These are phyloP conservation scores for Botia kubotai DNA, from an alignment of 2,797 vertebrate species.

Conservation along the genomic window DNA sequence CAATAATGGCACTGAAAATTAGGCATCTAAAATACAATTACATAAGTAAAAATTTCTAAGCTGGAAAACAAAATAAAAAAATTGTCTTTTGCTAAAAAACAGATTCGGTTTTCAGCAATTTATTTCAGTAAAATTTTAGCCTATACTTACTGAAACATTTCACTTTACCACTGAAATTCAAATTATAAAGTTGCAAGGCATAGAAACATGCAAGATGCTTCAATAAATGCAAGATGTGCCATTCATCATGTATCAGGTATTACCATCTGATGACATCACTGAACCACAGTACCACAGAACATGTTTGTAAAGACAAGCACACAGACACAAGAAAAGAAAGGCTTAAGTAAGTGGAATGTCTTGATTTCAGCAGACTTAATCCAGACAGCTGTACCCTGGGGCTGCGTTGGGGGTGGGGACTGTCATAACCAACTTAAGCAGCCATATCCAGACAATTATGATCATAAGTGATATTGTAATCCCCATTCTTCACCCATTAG, in stretches of 20 bases:
- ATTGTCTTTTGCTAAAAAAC: too few relatives aligned
- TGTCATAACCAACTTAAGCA: slow-evolving; percentile 34
- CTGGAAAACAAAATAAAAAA: too few relatives aligned
- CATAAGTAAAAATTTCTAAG: not conserved
- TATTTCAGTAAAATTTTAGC: too few relatives aligned
- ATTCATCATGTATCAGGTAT: not conserved
- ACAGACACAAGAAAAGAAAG: not conserved
- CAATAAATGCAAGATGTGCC: too few relatives aligned
- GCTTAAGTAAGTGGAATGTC: not conserved
- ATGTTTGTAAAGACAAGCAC: not conserved
- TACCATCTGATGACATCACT: too few relatives aligned
- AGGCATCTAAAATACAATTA: not conserved
- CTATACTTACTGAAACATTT: too few relatives aligned
- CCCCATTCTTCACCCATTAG: slow-evolving; percentile 35
- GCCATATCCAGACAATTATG: slow-evolving; percentile 29
- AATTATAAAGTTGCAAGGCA: too few relatives aligned
- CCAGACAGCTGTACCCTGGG: slow-evolving; percentile 4
- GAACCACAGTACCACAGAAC: not conserved
- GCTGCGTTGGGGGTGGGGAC: not conserved
- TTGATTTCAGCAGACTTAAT: not conserved
- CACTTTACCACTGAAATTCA: too few relatives aligned
- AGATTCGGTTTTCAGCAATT: too few relatives aligned
- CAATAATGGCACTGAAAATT: not conserved
- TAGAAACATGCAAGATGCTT: too few relatives aligned
- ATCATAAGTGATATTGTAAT: slow-evolving; percentile 31